phyloP scores from a whole-genome alignment of 1,140 invertebrate genomes.

The Planococcus citri region DNA sequence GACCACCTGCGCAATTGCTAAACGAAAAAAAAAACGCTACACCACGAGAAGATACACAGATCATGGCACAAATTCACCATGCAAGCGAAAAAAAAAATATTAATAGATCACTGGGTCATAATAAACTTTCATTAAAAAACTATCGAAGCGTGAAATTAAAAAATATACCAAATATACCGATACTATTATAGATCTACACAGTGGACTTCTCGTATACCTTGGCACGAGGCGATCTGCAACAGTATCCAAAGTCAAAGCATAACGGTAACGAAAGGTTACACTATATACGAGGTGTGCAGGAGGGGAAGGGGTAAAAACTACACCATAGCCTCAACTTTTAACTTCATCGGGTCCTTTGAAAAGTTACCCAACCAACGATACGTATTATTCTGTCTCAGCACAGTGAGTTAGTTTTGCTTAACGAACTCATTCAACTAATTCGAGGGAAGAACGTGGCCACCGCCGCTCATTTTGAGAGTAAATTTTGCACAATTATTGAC shows the following conservation, averaged over 20 bases:
- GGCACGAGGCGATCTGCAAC: no score
- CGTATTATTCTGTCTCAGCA: background rate
- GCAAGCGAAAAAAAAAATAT: no score
- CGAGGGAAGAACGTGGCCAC: background rate
- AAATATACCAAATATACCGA: no score
- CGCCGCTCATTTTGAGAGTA: background rate
- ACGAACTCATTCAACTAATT: slow-evolving; percentile 3
- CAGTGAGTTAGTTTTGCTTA: background rate
- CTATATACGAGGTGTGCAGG: no score
- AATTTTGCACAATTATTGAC: background rate
- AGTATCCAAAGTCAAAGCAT: no score
- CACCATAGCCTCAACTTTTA: background rate
- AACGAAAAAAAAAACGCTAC: background rate
- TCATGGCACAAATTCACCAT: no score
- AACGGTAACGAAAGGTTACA: no score
- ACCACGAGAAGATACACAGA: no score
- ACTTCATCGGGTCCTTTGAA: background rate
- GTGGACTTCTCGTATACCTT: no score
- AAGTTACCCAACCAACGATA: no score
- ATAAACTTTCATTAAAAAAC: background rate
- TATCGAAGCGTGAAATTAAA: background rate
- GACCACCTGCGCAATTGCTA: background rate
- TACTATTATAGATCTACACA: no score
- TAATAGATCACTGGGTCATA: background rate
- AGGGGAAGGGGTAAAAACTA: no score